Conservation (phyloP, 2,113 vertebrate genomes). For the Anas platyrhynchos region DNA sequence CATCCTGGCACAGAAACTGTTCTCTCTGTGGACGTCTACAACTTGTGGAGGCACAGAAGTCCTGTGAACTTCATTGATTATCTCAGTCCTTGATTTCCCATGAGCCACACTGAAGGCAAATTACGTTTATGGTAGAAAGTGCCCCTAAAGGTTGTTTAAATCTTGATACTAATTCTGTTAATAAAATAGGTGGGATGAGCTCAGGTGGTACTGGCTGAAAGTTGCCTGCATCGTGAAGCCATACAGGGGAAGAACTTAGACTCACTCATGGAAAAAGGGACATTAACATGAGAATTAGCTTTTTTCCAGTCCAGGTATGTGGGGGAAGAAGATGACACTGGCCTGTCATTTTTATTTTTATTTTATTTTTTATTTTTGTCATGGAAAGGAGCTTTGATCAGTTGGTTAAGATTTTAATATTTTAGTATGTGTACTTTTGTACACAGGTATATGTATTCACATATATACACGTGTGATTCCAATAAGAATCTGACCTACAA, state of each 20-base stretch:
- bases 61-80: constrained; percentile 71
- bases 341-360: background rate
- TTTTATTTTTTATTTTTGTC: background rate
- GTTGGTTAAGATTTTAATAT: background rate
- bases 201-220: background rate
- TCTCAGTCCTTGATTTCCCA: constrained; percentile 66
- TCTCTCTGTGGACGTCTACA: constrained; percentile 49
- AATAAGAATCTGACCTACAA: background rate
- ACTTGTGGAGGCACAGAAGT: constrained; percentile 31
- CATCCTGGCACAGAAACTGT: constrained; percentile 55
- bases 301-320: background rate
- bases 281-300: background rate
- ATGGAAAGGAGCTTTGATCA: background rate
- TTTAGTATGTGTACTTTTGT: background rate
- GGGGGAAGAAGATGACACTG: background rate
- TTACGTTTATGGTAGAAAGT: constrained; percentile 47
- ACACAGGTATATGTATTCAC: background rate
- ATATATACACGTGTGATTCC: background rate
- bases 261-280: background rate
- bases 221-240: background rate
- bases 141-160: constrained; percentile 8
- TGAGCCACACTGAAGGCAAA: constrained; percentile 70
- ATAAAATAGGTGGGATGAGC: background rate
- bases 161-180: background rate
- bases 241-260: background rate